phyloP scores from a whole-genome alignment of 2,797 vertebrate species.

The Chelon auratus region DNA sequence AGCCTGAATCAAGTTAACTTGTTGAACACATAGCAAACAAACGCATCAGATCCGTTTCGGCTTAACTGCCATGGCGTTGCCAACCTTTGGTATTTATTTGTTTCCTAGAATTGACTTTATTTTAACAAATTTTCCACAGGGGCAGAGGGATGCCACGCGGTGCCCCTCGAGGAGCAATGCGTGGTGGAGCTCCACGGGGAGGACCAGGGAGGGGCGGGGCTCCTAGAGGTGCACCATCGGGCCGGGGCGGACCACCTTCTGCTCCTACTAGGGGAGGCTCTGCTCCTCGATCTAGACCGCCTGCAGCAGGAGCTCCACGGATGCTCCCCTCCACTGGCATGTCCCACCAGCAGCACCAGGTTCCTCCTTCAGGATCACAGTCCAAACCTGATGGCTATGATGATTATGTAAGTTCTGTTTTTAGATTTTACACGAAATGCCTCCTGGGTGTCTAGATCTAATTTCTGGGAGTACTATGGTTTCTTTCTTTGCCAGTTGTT shows the following conservation, averaged over 20 bases:
- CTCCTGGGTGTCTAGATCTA: no score
- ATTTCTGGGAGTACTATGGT: not conserved
- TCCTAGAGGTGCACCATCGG: conserved; percentile 86
- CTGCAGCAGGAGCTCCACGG: conserved; percentile 87
- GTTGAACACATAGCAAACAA: no score
- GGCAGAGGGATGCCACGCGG: conserved; percentile 92
- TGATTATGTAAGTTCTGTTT: conserved; percentile 89
- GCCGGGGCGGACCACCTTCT: conserved; percentile 88
- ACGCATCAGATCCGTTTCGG: no score
- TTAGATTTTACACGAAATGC: not conserved
- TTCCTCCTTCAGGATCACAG: conserved; percentile 81
- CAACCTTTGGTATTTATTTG: no score
- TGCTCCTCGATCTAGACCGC: conserved; percentile 88
- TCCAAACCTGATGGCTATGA: conserved; percentile 90
- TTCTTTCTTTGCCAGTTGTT: not conserved
- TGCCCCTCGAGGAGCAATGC: conserved; percentile 88
- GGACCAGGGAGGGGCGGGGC: conserved; percentile 89
- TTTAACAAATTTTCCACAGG: conserved; percentile 68
- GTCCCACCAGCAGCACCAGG: conserved; percentile 85
- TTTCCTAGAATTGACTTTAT: no score
- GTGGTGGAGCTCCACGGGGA: conserved; percentile 90
- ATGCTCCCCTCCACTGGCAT: conserved; percentile 86
- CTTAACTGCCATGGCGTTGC: no score
- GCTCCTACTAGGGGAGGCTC: conserved; percentile 87
- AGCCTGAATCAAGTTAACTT: not conserved